Evolutionary conservation across 2,888 invertebrate species (phyloP), one percentile per base, ranked within the genome.

Genomic region (Epinotia brunnichana): DNA sequence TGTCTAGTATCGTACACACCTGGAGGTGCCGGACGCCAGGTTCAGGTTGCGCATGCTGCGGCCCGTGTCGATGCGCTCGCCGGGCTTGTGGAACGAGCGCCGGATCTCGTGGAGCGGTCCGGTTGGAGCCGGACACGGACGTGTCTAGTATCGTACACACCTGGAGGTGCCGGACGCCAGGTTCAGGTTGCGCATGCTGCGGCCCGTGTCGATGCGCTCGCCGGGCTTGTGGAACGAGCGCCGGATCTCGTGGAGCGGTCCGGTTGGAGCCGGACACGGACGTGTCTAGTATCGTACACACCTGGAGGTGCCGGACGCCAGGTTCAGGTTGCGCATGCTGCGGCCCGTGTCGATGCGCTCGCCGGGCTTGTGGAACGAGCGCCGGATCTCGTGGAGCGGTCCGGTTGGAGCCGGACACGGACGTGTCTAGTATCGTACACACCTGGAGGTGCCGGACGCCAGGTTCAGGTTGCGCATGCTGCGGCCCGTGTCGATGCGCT

Each of bases 151-250:
- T 78, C 0, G 80, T 76, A n/a, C n/a, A n/a, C n/a, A n/a, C n/a
- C n/a, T n/a, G n/a, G n/a, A 61, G 21, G 41, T 77, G 70, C 81
- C 79, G 24, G 86, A 81, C 15, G 90, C 88, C 53, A 89, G 83
- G 82, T 94, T 92, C 19, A 95, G 93, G 79, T 95, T 94, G 39
- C 95, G 94, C 88, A 91, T 88, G 79, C 86, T 88, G 89, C 95
- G 80, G 79, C 90, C 82, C 78, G 90, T 80, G 88, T 85, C 77
- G 85, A 83, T 86, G 85, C 60, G 83, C 80, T 73, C 88, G 87
- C 76, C 89, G 74, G 77, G 89, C 83, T 77, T 90, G 90, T 87
- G 94, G 91, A 86, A 94, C 75, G 87, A 94, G 83, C 91, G 93
- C 73, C 89, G 85, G 82, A 89, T 90, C 87, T 85, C 93, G 77